Base-by-base conservation (phyloP, 1,140 invertebrate species). In the Amyelois transitella region DNA sequence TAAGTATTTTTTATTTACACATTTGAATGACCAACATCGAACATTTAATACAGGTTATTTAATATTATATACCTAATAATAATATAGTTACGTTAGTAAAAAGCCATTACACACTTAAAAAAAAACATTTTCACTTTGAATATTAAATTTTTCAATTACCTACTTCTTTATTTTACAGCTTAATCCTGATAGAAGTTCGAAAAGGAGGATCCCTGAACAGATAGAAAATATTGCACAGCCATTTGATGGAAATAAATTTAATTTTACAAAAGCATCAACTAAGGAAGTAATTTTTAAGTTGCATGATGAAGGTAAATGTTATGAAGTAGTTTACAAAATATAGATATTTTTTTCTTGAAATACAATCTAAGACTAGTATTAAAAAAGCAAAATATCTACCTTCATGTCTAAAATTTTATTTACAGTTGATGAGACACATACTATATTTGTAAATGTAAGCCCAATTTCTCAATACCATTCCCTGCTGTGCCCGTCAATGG, bases 381-480 rank as follows among this genome's bases (percentile, higher is more conserved):
- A 28, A 28, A 48, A 21, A 19, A 19, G 19, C 45, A 19, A 19
- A 48, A 43, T 28, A 22, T 19, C 14, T 55, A 28, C 21, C 10
- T 52, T 55, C n/a, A n/a, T n/a, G n/a, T n/a, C n/a, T n/a, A 7
- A 24, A 60, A 54, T 48, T 44, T 38, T 57, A 44, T 28, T 76
- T 67, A 6, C 60, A 77, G 72, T 60, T 49, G 89, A 91, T 60
- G 60, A 89, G 21, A 60, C 88, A 51, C 76, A 91, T 62, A 58
- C 70, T 44, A 61, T 90, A 81, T 53, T 92, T 21, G 90, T 93
- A 22, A 95, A 95, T 89, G 90, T 92, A 2, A 95, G 94, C 72
- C 94, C 94, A 1, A 85, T 95, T 62, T 91, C 92, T 60, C 89
- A 81, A 59, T 90, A 92, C 28, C 92, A 95, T 78, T 90, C 90